A percentile compares a stretch with the other conserved stretches of the same genome.
Evolutionary conservation across 2,113 vertebrate genomes (phyloP).

Genomic region (Hypanus sabinus): DNA sequence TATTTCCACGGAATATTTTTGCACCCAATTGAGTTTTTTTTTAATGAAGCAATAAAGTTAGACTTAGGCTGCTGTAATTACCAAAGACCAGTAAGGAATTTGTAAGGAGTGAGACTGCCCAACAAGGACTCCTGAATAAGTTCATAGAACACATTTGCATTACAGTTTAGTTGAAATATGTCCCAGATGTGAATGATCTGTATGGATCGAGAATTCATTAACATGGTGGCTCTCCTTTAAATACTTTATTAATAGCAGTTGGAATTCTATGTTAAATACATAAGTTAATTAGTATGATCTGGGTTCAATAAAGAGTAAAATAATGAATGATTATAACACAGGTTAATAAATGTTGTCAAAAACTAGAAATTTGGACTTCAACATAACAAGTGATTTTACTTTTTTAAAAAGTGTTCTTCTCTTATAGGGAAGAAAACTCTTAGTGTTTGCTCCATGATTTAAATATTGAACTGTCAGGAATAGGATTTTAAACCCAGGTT

Average conservation of each 20-base stretch:
- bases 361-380: neutral
- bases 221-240: neutral
- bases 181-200: slow-evolving; percentile 8
- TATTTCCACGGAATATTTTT: neutral
- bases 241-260: neutral
- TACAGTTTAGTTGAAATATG: slow-evolving; percentile 11
- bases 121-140: neutral
- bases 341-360: neutral
- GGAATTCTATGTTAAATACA: neutral
- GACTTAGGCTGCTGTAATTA: neutral
- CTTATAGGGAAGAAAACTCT: neutral
- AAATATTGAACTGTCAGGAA: no score
- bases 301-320: neutral
- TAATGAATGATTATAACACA: neutral
- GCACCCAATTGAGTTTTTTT: neutral
- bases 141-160: neutral
- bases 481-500: no score
- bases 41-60: neutral
- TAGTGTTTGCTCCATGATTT: neutral
- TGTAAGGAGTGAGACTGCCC: neutral
- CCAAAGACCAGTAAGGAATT: neutral
- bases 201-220: neutral
- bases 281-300: neutral
- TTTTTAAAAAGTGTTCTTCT: no score
- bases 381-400: neutral